Evolutionary conservation across 37 sponge, comb jelly and placozoan genomes (phyloP).

Genomic region (Amphimedon queenslandica): DNA sequence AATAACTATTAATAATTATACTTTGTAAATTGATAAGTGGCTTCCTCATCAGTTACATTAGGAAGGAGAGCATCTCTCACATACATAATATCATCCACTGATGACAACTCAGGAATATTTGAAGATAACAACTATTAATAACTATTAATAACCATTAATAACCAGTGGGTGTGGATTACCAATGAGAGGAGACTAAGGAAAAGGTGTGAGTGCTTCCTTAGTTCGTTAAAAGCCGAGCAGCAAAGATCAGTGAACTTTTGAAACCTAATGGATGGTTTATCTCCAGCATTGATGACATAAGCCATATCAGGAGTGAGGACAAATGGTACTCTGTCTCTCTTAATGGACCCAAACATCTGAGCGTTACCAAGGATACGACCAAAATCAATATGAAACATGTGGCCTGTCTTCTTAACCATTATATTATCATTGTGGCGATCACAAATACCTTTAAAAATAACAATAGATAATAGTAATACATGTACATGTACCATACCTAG

Average conservation of each 20-base stretch:
- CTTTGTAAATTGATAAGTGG: constrained; percentile 70
- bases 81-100: constrained; percentile 73
- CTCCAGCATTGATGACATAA: constrained; percentile 88
- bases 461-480: too few relatives aligned
- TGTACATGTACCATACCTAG: too few relatives aligned
- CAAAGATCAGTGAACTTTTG: constrained; percentile 84
- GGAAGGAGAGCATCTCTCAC: constrained; percentile 73
- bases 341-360: constrained; percentile 90
- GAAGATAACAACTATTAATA: constrained; percentile 61
- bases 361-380: constrained; percentile 88
- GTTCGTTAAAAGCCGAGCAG: constrained; percentile 81
- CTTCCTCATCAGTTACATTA: constrained; percentile 51
- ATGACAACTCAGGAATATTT: constrained; percentile 60
- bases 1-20: constrained; percentile 3
- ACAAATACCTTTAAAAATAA: too few relatives aligned
- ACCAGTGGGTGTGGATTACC: constrained; percentile 22
- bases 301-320: constrained; percentile 96
- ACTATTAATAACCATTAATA: not conserved
- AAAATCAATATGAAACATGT: constrained; percentile 95
- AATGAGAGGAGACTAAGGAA: constrained; percentile 72
- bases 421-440: constrained; percentile 95
- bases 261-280: constrained; percentile 60
- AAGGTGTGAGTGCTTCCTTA: constrained; percentile 67
- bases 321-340: constrained; percentile 87
- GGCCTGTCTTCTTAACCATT: constrained; percentile 79